Evolutionary conservation across 2,888 invertebrate genomes (phyloP), one percentile per base, ranked within the genome.

Genomic region (Rhingia campestris): DNA sequence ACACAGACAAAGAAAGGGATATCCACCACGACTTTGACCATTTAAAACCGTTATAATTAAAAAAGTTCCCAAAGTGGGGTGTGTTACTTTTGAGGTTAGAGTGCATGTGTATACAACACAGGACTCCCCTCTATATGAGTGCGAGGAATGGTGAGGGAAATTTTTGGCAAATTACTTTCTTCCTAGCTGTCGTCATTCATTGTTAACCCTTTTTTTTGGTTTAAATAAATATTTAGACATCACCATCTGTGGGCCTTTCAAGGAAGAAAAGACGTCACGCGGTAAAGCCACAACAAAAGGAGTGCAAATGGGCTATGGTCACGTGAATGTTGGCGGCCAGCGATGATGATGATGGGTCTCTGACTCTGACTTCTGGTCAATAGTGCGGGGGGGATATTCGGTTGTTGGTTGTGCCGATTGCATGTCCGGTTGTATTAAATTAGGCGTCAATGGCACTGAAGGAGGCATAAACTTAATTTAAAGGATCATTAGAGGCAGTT

Each of bases 381-480:
- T n/a, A 47, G 43, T 72, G 47, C 32, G 59, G 66, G 70, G 51
- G 45, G 51, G 45, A 37, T 47, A 49, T 59, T 54, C 12, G 4
- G 9, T 22, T 30, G 14, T 32, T 61, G 12, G 58, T 12, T 47
- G 41, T n/a, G 56, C 12, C 9, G 37, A 10, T 84, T 64, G 84
- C 84, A 84, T 84, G 84, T 84, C 66, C 30, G 54, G 14, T 59
- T 49, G 61, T 84, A 84, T 84, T 84, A 84, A 84, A 84, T 84
- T 75, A 84, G 80, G 74, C 84, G 74, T 74, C 74, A 84, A 80
- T 80, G 74, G 70, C 80, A 47, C 66, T 66, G 54, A 59, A 53
- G 66, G 69, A 56, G 80, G 74, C 80, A 80, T 84, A 84, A 84
- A 84, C 80, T 84, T 75, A 73, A 84, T 79, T 79, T 84, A 79